These are phyloP conservation scores for Pitta sordida DNA, from an alignment of 2,113 vertebrate genomes.

Conservation along the genomic window DNA sequence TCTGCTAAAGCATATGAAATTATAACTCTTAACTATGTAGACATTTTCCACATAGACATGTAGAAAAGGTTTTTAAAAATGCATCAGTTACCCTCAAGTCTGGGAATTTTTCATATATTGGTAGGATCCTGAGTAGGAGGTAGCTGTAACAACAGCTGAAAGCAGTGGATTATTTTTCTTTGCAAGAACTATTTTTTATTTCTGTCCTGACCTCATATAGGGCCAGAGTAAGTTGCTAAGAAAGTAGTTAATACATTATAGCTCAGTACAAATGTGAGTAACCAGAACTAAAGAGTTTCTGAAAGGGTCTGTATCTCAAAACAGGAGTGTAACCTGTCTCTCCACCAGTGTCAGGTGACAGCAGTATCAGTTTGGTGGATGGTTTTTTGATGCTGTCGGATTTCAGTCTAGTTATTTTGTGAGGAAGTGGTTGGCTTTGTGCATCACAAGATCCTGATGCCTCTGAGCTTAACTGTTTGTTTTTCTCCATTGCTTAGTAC, in stretches of 20 bases:
- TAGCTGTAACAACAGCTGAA: background rate
- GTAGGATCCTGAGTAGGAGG: background rate
- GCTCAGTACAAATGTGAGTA: background rate
- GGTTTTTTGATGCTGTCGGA: background rate
- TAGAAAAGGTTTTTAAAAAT: background rate
- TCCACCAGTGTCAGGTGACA: background rate
- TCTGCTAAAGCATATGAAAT: background rate
- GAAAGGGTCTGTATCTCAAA: background rate
- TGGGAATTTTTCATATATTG: background rate
- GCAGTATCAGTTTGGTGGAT: background rate
- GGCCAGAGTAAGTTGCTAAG: background rate
- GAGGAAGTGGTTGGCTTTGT: background rate
- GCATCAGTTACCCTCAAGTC: background rate
- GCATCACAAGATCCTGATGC: background rate
- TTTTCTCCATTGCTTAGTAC: background rate
- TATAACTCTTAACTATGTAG: background rate
- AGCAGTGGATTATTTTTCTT: background rate
- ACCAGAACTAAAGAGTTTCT: background rate
- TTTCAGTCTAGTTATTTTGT: background rate
- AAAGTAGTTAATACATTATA: background rate
- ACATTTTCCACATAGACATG: background rate
- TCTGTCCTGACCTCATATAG: background rate
- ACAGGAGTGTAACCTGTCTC: background rate
- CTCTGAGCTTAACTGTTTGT: rapidly evolving
- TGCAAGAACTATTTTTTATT: background rate